phyloP scores from a whole-genome alignment of 2,888 invertebrate species.

The Yponomeuta cagnagella region DNA sequence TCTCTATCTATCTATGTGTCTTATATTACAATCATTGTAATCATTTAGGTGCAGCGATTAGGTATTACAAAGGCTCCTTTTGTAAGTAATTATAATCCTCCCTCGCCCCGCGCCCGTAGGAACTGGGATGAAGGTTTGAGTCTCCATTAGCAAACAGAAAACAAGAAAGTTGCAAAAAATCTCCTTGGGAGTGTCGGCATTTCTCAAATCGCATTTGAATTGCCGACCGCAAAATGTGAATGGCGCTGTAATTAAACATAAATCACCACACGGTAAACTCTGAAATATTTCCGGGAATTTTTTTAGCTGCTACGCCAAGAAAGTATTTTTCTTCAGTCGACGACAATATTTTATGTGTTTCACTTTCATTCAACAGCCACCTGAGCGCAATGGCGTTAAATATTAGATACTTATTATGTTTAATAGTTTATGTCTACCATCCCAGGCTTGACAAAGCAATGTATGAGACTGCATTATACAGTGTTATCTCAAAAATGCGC shows the following conservation, averaged over 20 bases:
- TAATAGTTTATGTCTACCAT: background rate
- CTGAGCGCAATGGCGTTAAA: constrained; percentile 52
- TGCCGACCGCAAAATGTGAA: constrained; percentile 46
- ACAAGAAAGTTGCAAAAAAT: constrained; percentile 38
- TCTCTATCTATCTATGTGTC: no score
- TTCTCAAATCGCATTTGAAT: constrained; percentile 46
- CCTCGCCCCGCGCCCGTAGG: background rate
- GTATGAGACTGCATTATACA: no score
- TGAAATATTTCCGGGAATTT: constrained; percentile 41
- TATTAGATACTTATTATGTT: background rate
- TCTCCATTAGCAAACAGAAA: background rate
- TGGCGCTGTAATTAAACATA: constrained; percentile 64
- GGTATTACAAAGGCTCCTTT: background rate
- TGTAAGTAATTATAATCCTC: background rate
- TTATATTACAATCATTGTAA: background rate
- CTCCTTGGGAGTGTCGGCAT: constrained; percentile 34
- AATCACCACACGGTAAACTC: constrained; percentile 57
- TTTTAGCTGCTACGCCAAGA: constrained; percentile 47
- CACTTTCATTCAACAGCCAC: constrained; percentile 42
- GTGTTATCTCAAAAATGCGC: no score
- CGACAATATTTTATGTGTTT: constrained; percentile 56
- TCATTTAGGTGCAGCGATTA: background rate
- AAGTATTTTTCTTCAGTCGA: constrained; percentile 62
- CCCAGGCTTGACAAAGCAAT: no score
- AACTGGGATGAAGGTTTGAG: background rate